Evolutionary conservation across 2,113 vertebrate species (phyloP).

Genomic region (Pseudorasbora parva): DNA sequence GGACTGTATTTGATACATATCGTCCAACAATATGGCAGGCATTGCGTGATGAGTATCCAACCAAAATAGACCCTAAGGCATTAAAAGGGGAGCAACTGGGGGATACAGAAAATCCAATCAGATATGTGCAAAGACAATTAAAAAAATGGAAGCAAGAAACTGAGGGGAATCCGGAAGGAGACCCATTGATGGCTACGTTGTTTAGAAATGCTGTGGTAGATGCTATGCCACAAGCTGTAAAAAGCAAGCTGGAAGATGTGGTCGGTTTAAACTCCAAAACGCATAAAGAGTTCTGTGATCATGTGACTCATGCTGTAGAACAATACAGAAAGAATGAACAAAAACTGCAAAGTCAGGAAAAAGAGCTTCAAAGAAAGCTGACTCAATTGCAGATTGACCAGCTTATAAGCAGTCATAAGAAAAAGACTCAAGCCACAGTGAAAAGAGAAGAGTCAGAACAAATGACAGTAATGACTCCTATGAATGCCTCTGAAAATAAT

Average conservation of each 20-base stretch:
- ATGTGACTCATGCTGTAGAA: too few species aligned
- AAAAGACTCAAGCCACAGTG: too few species aligned
- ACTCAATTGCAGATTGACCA: too few species aligned
- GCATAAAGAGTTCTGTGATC: too few species aligned
- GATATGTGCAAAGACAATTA: neutral
- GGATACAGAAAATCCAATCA: neutral
- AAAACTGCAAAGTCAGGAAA: neutral
- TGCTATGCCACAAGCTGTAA: too few species aligned
- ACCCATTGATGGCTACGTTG: neutral
- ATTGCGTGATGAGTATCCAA: neutral
- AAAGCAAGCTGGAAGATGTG: too few species aligned
- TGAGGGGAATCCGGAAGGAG: neutral
- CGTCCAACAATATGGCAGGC: neutral
- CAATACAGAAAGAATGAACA: neutral
- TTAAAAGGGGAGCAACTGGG: neutral
- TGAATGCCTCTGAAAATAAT: too few species aligned
- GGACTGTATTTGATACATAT: neutral
- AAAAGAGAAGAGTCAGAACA: too few species aligned
- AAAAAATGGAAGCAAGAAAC: neutral
- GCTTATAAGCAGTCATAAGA: too few species aligned
- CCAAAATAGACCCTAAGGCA: neutral
- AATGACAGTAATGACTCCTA: too few species aligned
- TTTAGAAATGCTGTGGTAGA: neutral
- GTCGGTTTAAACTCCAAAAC: neutral
- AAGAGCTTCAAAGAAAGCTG: too few species aligned